phyloP scores from a whole-genome alignment of 2,888 invertebrate genomes.

The Drosophila sordidula region DNA sequence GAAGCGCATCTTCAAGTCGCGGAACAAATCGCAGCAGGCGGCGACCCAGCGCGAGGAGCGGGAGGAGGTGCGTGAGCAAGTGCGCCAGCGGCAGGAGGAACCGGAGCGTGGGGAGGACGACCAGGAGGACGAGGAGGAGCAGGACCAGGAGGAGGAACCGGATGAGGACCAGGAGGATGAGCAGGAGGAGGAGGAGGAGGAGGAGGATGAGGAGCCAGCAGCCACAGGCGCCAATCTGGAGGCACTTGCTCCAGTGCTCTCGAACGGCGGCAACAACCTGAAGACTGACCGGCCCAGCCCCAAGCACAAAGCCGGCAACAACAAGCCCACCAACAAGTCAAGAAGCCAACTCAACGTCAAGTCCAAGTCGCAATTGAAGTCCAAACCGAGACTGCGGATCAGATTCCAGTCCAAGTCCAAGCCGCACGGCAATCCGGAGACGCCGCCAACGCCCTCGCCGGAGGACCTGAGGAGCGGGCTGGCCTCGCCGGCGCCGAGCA shows the following conservation, averaged over 20 bases:
- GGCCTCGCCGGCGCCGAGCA: constrained; percentile 1
- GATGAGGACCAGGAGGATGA: no score
- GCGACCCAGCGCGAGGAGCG: background rate
- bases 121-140: no score
- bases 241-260: no score
- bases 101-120: background rate
- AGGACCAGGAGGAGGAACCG: background rate
- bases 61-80: background rate
- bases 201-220: no score
- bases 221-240: no score
- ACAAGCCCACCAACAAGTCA: background rate
- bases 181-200: background rate
- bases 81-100: background rate
- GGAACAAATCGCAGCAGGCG: constrained; percentile 72
- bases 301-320: background rate
- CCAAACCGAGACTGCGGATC: background rate
- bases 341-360: no score
- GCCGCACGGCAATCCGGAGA: background rate
- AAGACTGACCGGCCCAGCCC: background rate
- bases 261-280: background rate
- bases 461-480: constrained; percentile 4
- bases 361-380: background rate
- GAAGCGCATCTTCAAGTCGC: constrained; percentile 84
- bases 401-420: no score
- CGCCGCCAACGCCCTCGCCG: constrained; percentile 7